These are phyloP conservation scores for Cinclus cinclus DNA, from an alignment of 2,113 vertebrate species.

Conservation along the genomic window DNA sequence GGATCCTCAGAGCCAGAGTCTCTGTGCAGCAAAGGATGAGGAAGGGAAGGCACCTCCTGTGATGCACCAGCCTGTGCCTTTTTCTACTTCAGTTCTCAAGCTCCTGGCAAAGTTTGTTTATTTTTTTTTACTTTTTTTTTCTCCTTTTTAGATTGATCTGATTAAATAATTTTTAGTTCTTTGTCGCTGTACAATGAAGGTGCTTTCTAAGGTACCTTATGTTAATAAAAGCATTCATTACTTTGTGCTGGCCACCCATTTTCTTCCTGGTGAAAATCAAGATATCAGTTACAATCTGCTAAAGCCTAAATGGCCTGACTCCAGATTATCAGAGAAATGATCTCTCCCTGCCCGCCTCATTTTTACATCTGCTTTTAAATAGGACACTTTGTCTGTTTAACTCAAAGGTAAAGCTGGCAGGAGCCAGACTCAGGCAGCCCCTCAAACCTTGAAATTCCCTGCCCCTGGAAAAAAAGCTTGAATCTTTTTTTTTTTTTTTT, in stretches of 20 bases:
- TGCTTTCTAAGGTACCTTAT: background rate
- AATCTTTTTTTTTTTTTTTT: background rate
- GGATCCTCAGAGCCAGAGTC: background rate
- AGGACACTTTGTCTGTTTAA: background rate
- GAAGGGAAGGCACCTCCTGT: background rate
- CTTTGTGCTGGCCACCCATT: slow-evolving; percentile 2
- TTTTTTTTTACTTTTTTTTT: background rate
- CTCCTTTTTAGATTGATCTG: background rate
- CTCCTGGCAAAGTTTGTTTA: background rate
- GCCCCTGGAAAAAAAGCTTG: background rate
- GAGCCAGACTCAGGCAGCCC: background rate
- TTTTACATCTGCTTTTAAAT: slow-evolving; percentile 32
- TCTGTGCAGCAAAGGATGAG: background rate
- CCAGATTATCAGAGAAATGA: slow-evolving; percentile 57
- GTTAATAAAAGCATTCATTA: slow-evolving; percentile 46
- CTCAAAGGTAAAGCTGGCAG: background rate
- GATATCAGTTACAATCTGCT: slow-evolving; percentile 46
- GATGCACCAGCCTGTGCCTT: background rate
- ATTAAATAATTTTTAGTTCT: background rate
- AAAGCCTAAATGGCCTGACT: slow-evolving; percentile 17
- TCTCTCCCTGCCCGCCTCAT: slow-evolving; percentile 1
- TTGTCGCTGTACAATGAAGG: background rate
- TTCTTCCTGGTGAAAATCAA: slow-evolving; percentile 36
- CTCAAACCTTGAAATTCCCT: background rate
- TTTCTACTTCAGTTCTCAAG: background rate